phyloP scores from a whole-genome alignment of 1,140 invertebrate genomes.

The Achatina immaculata region DNA sequence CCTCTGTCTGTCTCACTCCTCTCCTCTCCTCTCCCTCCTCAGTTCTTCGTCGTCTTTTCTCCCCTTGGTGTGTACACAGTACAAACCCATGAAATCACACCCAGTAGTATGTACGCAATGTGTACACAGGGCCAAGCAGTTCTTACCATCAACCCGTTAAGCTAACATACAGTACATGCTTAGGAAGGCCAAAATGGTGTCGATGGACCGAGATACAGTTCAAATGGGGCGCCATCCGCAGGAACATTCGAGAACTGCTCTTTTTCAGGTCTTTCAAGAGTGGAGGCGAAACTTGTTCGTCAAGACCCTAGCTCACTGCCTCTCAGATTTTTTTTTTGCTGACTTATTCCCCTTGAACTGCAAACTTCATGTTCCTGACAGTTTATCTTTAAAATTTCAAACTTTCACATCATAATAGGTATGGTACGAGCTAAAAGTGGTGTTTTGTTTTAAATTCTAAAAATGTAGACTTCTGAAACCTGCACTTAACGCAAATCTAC shows the following conservation, averaged over 20 bases:
- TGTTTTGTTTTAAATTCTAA: too few species aligned
- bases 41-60: not conserved
- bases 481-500: too few species aligned
- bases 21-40: not conserved
- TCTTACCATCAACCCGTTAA: slow-evolving; percentile 20
- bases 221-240: too few species aligned
- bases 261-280: too few species aligned
- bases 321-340: too few species aligned
- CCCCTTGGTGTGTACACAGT: slow-evolving; percentile 1
- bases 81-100: not conserved
- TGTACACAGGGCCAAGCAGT: not conserved
- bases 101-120: not conserved
- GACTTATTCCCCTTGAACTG: not conserved
- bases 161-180: not conserved
- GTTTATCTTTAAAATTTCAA: too few species aligned
- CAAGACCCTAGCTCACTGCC: too few species aligned
- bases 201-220: not conserved
- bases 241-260: too few species aligned
- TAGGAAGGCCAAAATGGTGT: not conserved
- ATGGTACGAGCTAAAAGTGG: too few species aligned
- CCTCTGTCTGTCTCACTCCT: not conserved
- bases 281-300: too few species aligned
- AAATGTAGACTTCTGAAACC: too few species aligned
- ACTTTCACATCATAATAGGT: too few species aligned
- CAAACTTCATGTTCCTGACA: not conserved